A percentile compares a stretch with the other conserved stretches of the same genome.
phyloP scores from a whole-genome alignment of 2,797 vertebrate genomes.

The Sebastes jordani region DNA sequence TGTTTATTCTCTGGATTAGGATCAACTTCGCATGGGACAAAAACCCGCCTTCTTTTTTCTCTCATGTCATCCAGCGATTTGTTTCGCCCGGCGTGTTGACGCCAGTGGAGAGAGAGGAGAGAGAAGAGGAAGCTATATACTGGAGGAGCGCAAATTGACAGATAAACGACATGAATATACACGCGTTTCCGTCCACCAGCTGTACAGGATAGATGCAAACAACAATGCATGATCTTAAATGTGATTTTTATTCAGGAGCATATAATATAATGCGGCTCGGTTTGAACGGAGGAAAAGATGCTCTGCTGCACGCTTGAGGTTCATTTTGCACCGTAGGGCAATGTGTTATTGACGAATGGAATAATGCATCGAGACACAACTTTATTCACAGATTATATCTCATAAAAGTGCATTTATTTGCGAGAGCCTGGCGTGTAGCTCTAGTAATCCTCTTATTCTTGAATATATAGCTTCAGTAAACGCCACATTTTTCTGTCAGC shows the following conservation, averaged over 20 bases:
- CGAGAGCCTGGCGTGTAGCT: neutral
- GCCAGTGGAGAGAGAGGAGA: constrained; percentile 30
- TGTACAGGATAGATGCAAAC: constrained; percentile 49
- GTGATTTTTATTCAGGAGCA: constrained; percentile 10
- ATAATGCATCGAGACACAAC: constrained; percentile 70
- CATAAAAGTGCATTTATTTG: constrained; percentile 31
- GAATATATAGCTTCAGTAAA: constrained; percentile 17
- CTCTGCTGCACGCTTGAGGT: constrained; percentile 42
- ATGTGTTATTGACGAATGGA: constrained; percentile 54
- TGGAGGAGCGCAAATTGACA: constrained; percentile 57
- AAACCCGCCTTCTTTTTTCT: constrained; percentile 53
- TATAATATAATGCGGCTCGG: constrained; percentile 36
- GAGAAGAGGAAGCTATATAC: constrained; percentile 18
- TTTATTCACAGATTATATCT: constrained; percentile 51
- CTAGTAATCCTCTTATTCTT: constrained; percentile 1
- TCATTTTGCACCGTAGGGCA: constrained; percentile 34
- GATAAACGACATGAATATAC: constrained; percentile 63
- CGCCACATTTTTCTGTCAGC: constrained; percentile 31
- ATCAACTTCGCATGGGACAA: constrained; percentile 73
- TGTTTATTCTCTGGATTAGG: constrained; percentile 44
- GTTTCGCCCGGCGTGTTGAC: constrained; percentile 69
- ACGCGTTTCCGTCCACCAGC: constrained; percentile 59
- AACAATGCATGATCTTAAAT: neutral
- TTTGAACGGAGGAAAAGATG: constrained; percentile 45
- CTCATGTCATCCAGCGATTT: constrained; percentile 54